phyloP scores from a whole-genome alignment of 2,113 vertebrate genomes.

The Callocephalon fimbriatum region DNA sequence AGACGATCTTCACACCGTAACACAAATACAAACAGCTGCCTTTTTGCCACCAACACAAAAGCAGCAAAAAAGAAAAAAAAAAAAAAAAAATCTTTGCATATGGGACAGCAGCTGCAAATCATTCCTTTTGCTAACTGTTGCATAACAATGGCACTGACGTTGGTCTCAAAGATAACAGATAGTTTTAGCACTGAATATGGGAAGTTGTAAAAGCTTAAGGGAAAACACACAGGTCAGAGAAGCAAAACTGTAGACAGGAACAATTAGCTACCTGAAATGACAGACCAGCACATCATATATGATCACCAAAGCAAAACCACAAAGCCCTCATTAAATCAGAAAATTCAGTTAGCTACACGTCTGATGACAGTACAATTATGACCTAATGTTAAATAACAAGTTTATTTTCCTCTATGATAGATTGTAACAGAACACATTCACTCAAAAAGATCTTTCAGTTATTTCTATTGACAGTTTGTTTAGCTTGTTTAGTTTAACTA shows the following conservation, averaged over 20 bases:
- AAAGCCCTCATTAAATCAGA: not conserved
- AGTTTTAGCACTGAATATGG: not conserved
- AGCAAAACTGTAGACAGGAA: not conserved
- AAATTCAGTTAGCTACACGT: not conserved
- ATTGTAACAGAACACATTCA: not conserved
- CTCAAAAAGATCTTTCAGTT: not conserved
- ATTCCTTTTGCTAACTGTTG: not conserved
- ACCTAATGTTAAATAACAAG: not conserved
- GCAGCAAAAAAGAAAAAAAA: not conserved
- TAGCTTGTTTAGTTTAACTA: not conserved
- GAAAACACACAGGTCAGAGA: not conserved
- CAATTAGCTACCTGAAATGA: not conserved
- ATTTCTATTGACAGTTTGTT: not conserved
- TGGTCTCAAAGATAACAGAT: not conserved
- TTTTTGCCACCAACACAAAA: not conserved
- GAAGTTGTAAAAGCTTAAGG: not conserved
- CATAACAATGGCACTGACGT: not conserved
- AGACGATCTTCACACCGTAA: not conserved
- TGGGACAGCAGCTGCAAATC: not conserved
- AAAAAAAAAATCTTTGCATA: not conserved
- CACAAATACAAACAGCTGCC: slow-evolving; percentile 31
- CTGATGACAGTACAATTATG: not conserved
- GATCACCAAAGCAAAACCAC: not conserved
- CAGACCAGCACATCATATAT: not conserved
- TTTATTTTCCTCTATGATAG: not conserved